Conservation (phyloP, 2,113 vertebrate species). For the Rhizomys pruinosus region DNA sequence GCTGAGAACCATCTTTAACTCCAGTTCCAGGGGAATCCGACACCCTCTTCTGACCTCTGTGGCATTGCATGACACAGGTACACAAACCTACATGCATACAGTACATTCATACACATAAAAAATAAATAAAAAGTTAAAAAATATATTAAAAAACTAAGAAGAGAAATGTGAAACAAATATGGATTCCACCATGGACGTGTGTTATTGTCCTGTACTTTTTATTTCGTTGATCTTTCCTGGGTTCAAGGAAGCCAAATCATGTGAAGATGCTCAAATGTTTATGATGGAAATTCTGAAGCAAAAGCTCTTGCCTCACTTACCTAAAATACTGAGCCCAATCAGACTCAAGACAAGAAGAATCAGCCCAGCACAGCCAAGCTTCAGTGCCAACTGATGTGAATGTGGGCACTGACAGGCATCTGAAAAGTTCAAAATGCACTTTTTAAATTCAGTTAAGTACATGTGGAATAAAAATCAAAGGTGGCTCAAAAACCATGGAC, state of each 20-base stretch:
- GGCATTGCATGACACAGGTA: too few relatives aligned
- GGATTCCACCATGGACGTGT: not conserved
- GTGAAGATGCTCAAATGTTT: not conserved
- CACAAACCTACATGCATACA: too few relatives aligned
- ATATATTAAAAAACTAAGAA: too few relatives aligned
- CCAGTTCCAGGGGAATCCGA: too few relatives aligned
- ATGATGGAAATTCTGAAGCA: not conserved
- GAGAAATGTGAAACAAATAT: not conserved
- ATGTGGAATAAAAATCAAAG: not conserved
- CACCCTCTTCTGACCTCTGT: too few relatives aligned
- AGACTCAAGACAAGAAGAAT: slow-evolving; percentile 43
- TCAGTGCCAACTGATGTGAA: slow-evolving; percentile 22
- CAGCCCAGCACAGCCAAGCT: slow-evolving; percentile 34
- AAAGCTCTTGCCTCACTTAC: slow-evolving; percentile 49
- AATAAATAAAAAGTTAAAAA: too few relatives aligned
- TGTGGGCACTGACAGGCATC: not conserved
- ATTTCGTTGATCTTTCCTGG: not conserved
- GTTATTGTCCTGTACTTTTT: not conserved
- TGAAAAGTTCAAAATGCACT: not conserved
- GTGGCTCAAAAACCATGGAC: too few relatives aligned
- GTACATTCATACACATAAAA: too few relatives aligned
- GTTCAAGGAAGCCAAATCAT: not conserved
- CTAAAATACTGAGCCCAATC: slow-evolving; percentile 26
- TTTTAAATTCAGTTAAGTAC: not conserved
- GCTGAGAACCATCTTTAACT: too few relatives aligned